These are phyloP conservation scores for Ditylenchus weischeri DNA, from an alignment of 2,888 invertebrate species.

Conservation along the genomic window DNA sequence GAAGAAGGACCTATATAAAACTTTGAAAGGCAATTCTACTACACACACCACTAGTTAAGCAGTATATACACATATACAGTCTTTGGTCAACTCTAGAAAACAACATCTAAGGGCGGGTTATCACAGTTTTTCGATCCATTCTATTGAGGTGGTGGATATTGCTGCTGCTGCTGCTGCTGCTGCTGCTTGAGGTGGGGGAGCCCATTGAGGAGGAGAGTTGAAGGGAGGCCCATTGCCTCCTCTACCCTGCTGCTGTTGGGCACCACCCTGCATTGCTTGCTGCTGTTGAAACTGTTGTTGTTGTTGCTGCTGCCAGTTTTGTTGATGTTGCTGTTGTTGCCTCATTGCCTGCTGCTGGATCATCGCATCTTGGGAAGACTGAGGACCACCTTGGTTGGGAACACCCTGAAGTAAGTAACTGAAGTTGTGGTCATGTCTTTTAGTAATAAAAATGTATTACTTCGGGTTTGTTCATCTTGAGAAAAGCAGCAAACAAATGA, in stretches of 20 bases:
- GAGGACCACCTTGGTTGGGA: not conserved
- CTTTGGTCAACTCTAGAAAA: too few relatives aligned
- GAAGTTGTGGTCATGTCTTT: not conserved
- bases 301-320: not conserved
- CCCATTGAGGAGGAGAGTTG: conserved; percentile 7
- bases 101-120: too few relatives aligned
- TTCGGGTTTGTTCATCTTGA: conserved; percentile 65
- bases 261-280: not conserved
- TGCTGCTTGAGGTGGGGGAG: conserved; percentile 6
- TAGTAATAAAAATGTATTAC: not conserved
- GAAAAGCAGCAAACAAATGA: conserved; percentile 88
- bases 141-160: not conserved
- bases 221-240: not conserved
- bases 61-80: too few relatives aligned
- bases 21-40: too few relatives aligned
- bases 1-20: too few relatives aligned
- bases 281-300: conserved; percentile 12
- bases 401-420: not conserved
- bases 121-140: too few relatives aligned
- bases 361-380: not conserved
- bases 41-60: too few relatives aligned
- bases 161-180: not conserved
- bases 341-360: conserved; percentile 8
- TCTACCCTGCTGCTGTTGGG: not conserved
- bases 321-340: conserved; percentile 6